Evolutionary conservation across 2,797 vertebrate species (phyloP).

Genomic region (Anguilla megastoma): DNA sequence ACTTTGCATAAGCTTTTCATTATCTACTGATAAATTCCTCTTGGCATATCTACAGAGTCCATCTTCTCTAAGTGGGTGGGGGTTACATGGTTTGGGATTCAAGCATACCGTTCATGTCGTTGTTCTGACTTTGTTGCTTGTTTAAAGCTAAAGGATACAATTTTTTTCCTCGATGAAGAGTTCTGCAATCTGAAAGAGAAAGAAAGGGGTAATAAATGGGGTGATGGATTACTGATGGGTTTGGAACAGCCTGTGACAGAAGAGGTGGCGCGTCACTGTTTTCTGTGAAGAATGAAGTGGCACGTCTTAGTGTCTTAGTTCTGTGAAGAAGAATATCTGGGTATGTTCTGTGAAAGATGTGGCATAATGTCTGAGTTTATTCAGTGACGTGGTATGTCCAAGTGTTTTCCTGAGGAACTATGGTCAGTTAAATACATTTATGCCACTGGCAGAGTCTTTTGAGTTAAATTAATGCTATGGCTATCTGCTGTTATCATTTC

Average conservation of each 20-base stretch:
- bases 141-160: slow-evolving; percentile 73
- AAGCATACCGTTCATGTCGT: background rate
- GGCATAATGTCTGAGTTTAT: background rate
- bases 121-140: background rate
- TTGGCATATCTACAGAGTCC: background rate
- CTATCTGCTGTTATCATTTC: background rate
- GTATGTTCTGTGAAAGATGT: background rate
- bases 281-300: background rate
- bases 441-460: background rate
- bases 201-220: slow-evolving; percentile 45
- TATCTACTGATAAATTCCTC: background rate
- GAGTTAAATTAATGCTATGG: background rate
- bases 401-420: background rate
- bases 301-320: background rate
- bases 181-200: slow-evolving; percentile 74
- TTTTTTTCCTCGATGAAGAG: slow-evolving; percentile 80
- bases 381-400: background rate
- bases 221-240: background rate
- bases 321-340: background rate
- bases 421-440: background rate
- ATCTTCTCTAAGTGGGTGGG: background rate
- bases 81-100: background rate
- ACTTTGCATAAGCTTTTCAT: background rate
- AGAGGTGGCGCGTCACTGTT: background rate
- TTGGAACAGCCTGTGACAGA: background rate